Base-by-base conservation (phyloP, 2,797 vertebrate species). In the Miichthys miiuy region DNA sequence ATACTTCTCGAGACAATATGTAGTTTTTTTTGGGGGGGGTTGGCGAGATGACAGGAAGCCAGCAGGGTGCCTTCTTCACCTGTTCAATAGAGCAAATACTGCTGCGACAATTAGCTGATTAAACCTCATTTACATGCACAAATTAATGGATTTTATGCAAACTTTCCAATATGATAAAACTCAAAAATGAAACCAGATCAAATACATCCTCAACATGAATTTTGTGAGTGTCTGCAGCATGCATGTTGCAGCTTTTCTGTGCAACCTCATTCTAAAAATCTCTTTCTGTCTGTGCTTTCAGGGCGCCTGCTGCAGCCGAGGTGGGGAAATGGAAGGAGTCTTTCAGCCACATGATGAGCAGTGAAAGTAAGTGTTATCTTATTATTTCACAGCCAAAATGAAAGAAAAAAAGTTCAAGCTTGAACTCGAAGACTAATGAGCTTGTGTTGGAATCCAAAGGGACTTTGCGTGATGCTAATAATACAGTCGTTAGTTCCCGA, bases 281-380 rank as follows among this genome's bases (percentile, higher is more conserved):
- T 2, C 0, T 25, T 3, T 55, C 1, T 1, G 0, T 72, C 0
- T 69, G 14, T 65, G 12, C 85, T 90, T 9, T 52, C 21, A 98
- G 97, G 83, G 81, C 91, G 30, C 92, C 93, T 55, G 91, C 91
- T 82, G 89, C 92, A 62, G 91, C 95, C 10, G 96, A 99, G 87
- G 92, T 96, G 66, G 94, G 94, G 73, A 96, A 96, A 90, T 99
- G 98, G 97, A 97, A 95, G 80, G 95, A 96, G 79, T 97, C 97
- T 2, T 94, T 99, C 93, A 96, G 93, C 89, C 94, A 95, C 46
- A 75, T 99, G 84, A 94, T 99, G 75, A 96, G 81, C 82, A 96
- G 96, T 72, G 95, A 97, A 58, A 91, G 97, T 98, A 93, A 97
- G 97, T 94, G 55, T 66, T 21, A 55, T 3, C 46, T 30, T 30